phyloP scores from a whole-genome alignment of 2,797 vertebrate genomes.

The Pantherophis vulpinus region DNA sequence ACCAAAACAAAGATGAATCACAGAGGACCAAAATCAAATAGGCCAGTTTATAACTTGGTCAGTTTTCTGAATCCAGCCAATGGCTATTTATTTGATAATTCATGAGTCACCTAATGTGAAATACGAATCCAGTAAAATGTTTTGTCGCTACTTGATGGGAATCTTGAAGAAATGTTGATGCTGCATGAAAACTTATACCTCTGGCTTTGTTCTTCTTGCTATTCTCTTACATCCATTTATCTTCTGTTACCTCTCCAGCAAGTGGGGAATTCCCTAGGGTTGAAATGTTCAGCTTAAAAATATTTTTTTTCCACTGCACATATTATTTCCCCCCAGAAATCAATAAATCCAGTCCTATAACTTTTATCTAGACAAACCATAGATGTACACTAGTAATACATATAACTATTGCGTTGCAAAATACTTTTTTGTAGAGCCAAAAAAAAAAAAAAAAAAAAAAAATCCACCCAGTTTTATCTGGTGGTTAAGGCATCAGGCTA shows the following conservation, averaged over 20 bases:
- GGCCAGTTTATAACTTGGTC: background rate
- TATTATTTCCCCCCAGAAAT: background rate
- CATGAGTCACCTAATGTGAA: background rate
- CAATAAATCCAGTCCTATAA: background rate
- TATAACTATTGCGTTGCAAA: background rate
- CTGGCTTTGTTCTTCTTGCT: background rate
- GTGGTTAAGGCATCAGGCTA: background rate
- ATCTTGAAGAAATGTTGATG: background rate
- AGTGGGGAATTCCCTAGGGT: background rate
- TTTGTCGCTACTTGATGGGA: background rate
- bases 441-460: no score
- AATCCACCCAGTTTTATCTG: background rate
- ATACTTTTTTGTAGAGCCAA: background rate
- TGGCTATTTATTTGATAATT: background rate
- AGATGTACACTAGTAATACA: background rate
- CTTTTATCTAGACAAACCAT: background rate
- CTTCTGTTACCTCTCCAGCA: background rate
- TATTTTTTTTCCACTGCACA: background rate
- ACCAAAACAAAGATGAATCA: background rate
- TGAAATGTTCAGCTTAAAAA: background rate
- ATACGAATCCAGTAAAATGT: background rate
- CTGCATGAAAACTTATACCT: background rate
- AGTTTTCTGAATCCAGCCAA: background rate
- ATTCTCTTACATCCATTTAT: background rate
- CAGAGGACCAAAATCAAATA: background rate